Percentiles rank a stretch among this genome's conserved stretches.
These are phyloP conservation scores for Falco berigora DNA, from an alignment of 2,797 vertebrate genomes.

Conservation along the genomic window DNA sequence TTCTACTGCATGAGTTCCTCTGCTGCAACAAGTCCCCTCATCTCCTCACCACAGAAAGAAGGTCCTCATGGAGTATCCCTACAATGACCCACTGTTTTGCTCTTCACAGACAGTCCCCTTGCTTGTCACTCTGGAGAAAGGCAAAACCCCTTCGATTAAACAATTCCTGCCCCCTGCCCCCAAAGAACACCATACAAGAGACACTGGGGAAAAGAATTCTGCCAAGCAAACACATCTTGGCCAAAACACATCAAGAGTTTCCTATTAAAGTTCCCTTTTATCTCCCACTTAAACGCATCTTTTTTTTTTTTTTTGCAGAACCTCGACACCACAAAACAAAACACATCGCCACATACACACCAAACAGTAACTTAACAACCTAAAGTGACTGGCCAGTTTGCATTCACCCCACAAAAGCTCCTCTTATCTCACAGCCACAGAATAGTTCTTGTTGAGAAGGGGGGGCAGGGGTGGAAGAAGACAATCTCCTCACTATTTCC, in stretches of 20 bases:
- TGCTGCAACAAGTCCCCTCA: background rate
- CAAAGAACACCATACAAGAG: conserved; percentile 70
- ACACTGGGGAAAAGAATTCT: conserved; percentile 54
- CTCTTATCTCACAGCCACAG: conserved; percentile 18
- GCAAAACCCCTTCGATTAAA: conserved; percentile 70
- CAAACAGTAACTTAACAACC: conserved; percentile 52
- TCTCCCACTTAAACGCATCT: conserved; percentile 51
- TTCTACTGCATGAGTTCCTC: background rate
- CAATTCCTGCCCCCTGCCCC: conserved; percentile 59
- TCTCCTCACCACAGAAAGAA: background rate
- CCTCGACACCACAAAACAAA: conserved; percentile 52
- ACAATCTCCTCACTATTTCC: conserved; percentile 12
- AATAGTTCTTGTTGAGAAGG: background rate
- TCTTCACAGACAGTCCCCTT: conserved; percentile 55
- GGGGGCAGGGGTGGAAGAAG: background rate
- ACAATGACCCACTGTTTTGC: conserved; percentile 10
- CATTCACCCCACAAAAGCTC: conserved; percentile 39
- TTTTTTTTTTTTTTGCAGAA: conserved; percentile 18
- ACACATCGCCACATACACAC: conserved; percentile 55
- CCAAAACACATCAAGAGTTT: conserved; percentile 64
- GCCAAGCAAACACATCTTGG: conserved; percentile 46
- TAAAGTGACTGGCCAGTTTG: conserved; percentile 54
- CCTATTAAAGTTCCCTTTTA: conserved; percentile 68
- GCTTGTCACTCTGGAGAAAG: conserved; percentile 61
- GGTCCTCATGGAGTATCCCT: background rate